These are phyloP conservation scores for Drosophila putrida DNA, from an alignment of 2,888 invertebrate species.

Conservation along the genomic window DNA sequence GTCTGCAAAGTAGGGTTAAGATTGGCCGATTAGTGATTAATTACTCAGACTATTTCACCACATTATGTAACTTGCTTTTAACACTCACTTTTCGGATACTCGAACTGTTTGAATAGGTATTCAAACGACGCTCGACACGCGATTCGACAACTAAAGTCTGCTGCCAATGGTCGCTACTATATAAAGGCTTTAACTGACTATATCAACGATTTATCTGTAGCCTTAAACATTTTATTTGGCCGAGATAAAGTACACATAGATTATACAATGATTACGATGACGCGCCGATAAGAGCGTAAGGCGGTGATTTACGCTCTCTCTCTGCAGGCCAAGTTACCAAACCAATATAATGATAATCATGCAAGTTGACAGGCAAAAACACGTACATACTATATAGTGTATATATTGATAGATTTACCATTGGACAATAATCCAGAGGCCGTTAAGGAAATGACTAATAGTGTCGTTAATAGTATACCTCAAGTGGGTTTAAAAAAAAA, in stretches of 20 bases:
- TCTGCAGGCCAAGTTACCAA: constrained; percentile 40
- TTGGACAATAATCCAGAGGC: constrained; percentile 20
- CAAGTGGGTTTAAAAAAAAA: constrained; percentile 1
- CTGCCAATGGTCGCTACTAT: constrained; percentile 38
- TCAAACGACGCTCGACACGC: constrained; percentile 28
- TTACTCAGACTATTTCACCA: constrained; percentile 29
- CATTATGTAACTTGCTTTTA: constrained; percentile 8
- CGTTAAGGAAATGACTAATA: constrained; percentile 23
- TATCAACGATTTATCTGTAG: constrained; percentile 60
- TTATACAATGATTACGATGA: constrained; percentile 60
- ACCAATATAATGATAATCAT: constrained; percentile 30
- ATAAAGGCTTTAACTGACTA: constrained; percentile 47
- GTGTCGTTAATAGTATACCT: neutral
- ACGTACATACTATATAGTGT: neutral
- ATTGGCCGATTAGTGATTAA: constrained; percentile 6
- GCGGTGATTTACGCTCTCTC: constrained; percentile 63
- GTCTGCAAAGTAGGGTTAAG: constrained; percentile 29
- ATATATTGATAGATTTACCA: constrained; percentile 30
- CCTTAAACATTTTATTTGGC: constrained; percentile 67
- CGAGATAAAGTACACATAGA: constrained; percentile 68
- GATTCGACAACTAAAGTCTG: constrained; percentile 55
- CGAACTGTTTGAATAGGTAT: constrained; percentile 12
- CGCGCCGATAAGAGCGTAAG: constrained; percentile 51
- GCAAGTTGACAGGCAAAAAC: constrained; percentile 1
- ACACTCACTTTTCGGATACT: constrained; percentile 48